These are phyloP conservation scores for Drosophila anomalata DNA, from an alignment of 2,888 invertebrate species.

Conservation along the genomic window DNA sequence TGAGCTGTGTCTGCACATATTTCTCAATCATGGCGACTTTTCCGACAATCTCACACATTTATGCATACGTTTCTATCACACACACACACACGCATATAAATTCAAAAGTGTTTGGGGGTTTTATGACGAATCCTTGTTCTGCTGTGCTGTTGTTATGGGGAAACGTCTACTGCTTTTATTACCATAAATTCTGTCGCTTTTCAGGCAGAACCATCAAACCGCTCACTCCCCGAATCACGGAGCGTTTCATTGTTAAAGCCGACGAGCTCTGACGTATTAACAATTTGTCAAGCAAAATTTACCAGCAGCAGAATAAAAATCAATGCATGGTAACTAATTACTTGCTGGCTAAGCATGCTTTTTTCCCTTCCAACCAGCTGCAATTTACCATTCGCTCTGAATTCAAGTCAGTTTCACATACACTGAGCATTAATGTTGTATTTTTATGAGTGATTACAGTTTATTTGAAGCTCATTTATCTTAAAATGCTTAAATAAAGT, in stretches of 20 bases:
- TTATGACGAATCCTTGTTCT: conserved; percentile 33
- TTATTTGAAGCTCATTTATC: no score
- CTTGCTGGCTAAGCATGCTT: conserved; percentile 43
- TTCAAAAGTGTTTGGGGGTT: conserved; percentile 24
- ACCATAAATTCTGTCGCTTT: conserved; percentile 67
- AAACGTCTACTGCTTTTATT: conserved; percentile 68
- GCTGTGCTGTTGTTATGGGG: conserved; percentile 16
- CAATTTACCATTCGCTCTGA: conserved; percentile 5
- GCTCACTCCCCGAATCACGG: neutral
- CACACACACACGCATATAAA: neutral
- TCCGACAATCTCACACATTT: conserved; percentile 18
- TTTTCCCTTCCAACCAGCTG: neutral
- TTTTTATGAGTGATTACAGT: no score
- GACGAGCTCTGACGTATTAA: conserved; percentile 71
- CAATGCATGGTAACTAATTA: conserved; percentile 77
- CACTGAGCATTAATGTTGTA: conserved; percentile 1
- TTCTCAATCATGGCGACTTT: conserved; percentile 64
- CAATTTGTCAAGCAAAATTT: conserved; percentile 77
- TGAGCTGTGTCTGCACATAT: conserved; percentile 51
- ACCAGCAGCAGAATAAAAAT: conserved; percentile 65
- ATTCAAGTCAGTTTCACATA: neutral
- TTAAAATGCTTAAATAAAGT: no score
- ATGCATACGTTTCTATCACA: conserved; percentile 4
- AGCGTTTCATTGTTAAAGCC: conserved; percentile 39
- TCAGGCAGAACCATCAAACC: conserved; percentile 12